Percentiles rank a stretch among this genome's conserved stretches.
phyloP scores from a whole-genome alignment of 2,888 invertebrate genomes.

The Stenchaetothrips biformis region DNA sequence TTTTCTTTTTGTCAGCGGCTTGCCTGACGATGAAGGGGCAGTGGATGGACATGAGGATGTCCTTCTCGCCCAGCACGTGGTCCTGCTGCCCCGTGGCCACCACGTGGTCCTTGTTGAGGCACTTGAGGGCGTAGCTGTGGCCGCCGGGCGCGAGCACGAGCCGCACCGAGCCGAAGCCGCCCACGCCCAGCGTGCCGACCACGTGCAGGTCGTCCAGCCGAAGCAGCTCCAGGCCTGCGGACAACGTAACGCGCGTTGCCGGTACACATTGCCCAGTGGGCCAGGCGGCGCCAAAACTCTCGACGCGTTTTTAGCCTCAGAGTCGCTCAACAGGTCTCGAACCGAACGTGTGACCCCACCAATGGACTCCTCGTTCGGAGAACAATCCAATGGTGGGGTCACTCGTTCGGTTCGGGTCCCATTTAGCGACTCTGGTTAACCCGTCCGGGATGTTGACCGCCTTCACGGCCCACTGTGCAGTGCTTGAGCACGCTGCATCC shows the following conservation, averaged over 20 bases:
- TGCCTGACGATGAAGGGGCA: conserved; percentile 71
- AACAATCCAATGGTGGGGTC: no score
- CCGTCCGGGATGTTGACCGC: no score
- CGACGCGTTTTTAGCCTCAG: no score
- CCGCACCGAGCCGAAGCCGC: conserved; percentile 69
- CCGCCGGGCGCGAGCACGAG: conserved; percentile 52
- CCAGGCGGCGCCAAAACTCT: no score
- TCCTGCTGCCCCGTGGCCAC: conserved; percentile 69
- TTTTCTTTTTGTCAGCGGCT: neutral
- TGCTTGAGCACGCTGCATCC: neutral
- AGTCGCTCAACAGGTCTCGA: no score
- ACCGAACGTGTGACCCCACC: no score
- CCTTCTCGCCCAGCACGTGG: conserved; percentile 65
- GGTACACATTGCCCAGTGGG: neutral
- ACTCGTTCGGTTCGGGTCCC: no score
- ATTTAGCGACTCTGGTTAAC: no score
- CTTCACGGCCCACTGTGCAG: no score
- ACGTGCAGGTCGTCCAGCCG: conserved; percentile 57
- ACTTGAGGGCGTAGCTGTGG: conserved; percentile 61
- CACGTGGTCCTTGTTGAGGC: conserved; percentile 67
- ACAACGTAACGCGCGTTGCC: neutral
- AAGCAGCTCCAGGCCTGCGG: neutral
- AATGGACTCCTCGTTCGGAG: no score
- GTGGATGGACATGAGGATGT: conserved; percentile 63
- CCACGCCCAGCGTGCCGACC: conserved; percentile 62